Base-by-base conservation (phyloP, 2,888 invertebrate species). In the Gortyna flavago region DNA sequence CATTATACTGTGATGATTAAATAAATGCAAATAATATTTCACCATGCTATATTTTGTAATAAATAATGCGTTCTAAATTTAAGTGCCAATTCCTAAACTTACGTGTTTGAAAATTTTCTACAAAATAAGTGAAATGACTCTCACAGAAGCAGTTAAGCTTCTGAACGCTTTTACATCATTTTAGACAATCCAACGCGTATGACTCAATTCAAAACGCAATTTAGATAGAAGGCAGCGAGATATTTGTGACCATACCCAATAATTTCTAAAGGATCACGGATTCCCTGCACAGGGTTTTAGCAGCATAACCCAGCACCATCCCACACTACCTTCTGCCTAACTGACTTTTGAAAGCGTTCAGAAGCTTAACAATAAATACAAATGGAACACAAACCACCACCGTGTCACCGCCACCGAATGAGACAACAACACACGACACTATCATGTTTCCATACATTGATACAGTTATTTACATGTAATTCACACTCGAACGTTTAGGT, bases 391-490 rank as follows among this genome's bases (percentile, higher is more conserved):
- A 74, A 72, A 67, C 86, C 80, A 81, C 80, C 89, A 89, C 89
- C 90, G 76, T 86, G 80, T 72, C 78, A 84, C 84, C 87, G n/a
- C 80, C 87, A 90, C 89, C 92, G 75, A 79, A 87, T 89, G 88
- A 88, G 77, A 90, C 80, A 86, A 89, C 80, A 86, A 85, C 89
- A 90, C 89, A 90, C 87, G 77, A 87, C 87, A 90, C 84, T 84
- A 80, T 88, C 76, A 88, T 89, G 89, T 91, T 91, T 92, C 89
- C 91, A 91, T 88, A 93, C 92, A 93, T 92, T 85, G 77, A 91
- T 87, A 93, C 90, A 93, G 94, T 95, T 95, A 95, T 94, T 95
- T 87, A 95, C 95, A 93, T 87, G 80, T 77, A 88, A 80, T 87
- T 91, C 93, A 93, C 94, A 93, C 93, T 88, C 85, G 89, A 87